Conservation (phyloP, 2,888 invertebrate genomes). For the Archaeoteleia sp. region DNA sequence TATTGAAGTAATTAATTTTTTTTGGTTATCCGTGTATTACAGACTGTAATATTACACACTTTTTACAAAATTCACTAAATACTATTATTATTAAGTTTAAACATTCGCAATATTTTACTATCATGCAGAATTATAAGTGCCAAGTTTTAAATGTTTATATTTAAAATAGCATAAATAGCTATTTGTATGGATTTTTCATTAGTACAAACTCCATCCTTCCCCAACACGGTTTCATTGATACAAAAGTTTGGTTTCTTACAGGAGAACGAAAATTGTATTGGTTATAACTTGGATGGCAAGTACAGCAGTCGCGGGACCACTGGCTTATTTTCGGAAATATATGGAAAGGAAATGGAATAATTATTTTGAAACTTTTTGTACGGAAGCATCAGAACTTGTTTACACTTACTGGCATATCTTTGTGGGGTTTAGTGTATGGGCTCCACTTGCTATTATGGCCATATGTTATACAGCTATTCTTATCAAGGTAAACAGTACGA, state of each 20-base stretch:
- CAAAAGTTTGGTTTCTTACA: slow-evolving; percentile 43
- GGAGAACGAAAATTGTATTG: slow-evolving; percentile 81
- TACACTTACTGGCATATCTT: slow-evolving; percentile 88
- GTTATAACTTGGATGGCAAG: slow-evolving; percentile 82
- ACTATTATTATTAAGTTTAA: no score
- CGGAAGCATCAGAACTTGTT: slow-evolving; percentile 80
- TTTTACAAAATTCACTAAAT: no score
- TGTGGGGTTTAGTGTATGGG: slow-evolving; percentile 84
- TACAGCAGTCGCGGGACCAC: slow-evolving; percentile 79
- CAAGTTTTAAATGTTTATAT: no score
- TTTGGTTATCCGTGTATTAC: no score
- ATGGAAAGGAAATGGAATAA: slow-evolving; percentile 85
- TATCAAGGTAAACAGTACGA: slow-evolving; percentile 76
- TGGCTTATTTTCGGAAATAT: slow-evolving; percentile 80
- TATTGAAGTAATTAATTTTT: no score
- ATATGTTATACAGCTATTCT: slow-evolving; percentile 85
- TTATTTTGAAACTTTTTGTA: slow-evolving; percentile 85
- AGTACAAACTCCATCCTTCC: slow-evolving; percentile 1
- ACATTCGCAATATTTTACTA: no score
- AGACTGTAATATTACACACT: no score
- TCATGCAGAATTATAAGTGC: no score
- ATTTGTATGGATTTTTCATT: not conserved
- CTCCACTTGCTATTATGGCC: slow-evolving; percentile 84
- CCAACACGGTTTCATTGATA: not conserved
- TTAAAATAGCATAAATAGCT: no score